These are phyloP conservation scores for Harpalus rufipes DNA, from an alignment of 2,888 invertebrate genomes.

Conservation along the genomic window DNA sequence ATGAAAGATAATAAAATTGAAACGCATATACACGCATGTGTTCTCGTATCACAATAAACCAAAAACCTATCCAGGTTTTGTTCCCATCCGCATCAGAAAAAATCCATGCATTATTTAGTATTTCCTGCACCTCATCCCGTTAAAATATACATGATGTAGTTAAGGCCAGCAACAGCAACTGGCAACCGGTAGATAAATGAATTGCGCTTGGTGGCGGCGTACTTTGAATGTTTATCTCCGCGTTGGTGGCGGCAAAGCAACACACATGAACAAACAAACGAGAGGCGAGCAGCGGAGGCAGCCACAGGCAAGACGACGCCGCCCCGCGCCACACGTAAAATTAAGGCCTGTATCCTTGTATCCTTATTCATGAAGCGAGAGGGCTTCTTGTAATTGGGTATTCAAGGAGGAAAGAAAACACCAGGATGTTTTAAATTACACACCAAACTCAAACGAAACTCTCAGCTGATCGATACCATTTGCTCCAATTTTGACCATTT, in stretches of 20 bases:
- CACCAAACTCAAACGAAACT: neutral
- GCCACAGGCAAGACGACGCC: neutral
- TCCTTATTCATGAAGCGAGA: constrained; percentile 53
- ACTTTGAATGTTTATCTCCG: constrained; percentile 1
- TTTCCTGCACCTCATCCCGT: neutral
- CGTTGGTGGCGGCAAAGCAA: neutral
- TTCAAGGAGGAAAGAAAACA: constrained; percentile 57
- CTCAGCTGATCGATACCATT: neutral
- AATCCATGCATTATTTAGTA: neutral
- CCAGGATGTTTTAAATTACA: neutral
- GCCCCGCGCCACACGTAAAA: constrained; percentile 27
- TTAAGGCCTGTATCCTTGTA: constrained; percentile 9
- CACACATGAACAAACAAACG: constrained; percentile 12
- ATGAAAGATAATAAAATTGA: too few relatives aligned
- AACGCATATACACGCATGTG: neutral
- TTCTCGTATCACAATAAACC: neutral
- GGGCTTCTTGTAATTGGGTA: constrained; percentile 40
- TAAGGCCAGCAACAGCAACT: neutral
- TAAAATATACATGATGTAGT: constrained; percentile 6
- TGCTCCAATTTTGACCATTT: too few relatives aligned
- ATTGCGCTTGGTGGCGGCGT: neutral
- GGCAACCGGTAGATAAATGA: neutral
- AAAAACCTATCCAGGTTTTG: neutral
- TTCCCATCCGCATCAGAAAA: neutral
- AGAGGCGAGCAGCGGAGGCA: neutral